Conservation (phyloP, 2,113 vertebrate species). For the Epinephelus cyanopodus region DNA sequence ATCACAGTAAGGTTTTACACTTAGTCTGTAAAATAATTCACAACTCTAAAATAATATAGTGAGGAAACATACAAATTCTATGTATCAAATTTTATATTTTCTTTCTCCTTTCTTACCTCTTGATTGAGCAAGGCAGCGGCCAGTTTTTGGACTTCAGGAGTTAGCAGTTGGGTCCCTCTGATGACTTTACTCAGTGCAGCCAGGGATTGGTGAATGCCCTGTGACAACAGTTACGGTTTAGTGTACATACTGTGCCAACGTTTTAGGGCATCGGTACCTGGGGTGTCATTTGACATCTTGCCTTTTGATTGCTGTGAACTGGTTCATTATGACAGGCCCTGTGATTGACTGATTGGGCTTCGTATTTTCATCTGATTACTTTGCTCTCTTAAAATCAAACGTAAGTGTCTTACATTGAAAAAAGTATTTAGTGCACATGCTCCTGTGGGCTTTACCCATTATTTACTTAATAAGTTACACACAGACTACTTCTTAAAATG, state of each 20-base stretch:
- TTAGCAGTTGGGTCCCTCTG: slow-evolving; percentile 92
- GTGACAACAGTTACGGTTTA: slow-evolving; percentile 43
- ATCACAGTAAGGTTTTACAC: neutral
- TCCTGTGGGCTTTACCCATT: neutral
- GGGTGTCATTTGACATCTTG: neutral
- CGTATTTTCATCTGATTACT: neutral
- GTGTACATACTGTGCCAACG: neutral
- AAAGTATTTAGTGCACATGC: neutral
- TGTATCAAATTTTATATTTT: neutral
- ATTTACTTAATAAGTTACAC: neutral
- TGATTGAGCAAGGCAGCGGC: slow-evolving; percentile 94
- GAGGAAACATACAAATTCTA: neutral
- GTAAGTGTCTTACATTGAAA: neutral
- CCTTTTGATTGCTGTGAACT: slow-evolving; percentile 1
- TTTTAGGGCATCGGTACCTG: neutral
- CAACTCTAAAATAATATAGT: neutral
- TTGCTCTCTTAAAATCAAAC: neutral
- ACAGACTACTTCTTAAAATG: neutral
- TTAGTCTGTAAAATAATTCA: neutral
- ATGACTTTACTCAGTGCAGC: slow-evolving; percentile 97
- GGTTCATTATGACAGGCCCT: neutral
- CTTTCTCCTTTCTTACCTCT: slow-evolving; percentile 86
- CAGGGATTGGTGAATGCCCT: slow-evolving; percentile 94
- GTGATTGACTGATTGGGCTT: neutral
- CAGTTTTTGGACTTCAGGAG: slow-evolving; percentile 91